phyloP scores from a whole-genome alignment of 2,797 vertebrate genomes.

The Sebastes paucispinis region DNA sequence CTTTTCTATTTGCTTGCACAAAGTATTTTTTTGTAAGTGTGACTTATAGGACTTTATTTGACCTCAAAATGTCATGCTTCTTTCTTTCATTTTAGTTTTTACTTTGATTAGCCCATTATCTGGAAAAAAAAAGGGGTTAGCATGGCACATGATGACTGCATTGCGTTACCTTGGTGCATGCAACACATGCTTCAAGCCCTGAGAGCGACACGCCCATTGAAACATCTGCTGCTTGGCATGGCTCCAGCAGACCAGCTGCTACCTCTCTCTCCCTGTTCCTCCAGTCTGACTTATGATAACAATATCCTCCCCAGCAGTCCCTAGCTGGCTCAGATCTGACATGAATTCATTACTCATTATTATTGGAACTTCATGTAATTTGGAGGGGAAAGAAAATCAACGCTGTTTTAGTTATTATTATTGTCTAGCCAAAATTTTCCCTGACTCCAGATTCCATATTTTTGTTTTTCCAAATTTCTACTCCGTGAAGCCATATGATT shows the following conservation, averaged over 20 bases:
- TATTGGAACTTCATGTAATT: slow-evolving; percentile 36
- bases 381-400: neutral
- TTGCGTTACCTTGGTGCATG: slow-evolving; percentile 79
- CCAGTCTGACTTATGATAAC: slow-evolving; percentile 56
- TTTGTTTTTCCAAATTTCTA: neutral
- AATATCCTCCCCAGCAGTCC: slow-evolving; percentile 29
- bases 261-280: slow-evolving; percentile 53
- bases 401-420: neutral
- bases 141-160: slow-evolving; percentile 69
- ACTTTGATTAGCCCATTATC: neutral
- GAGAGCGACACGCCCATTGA: slow-evolving; percentile 70
- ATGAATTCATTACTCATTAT: slow-evolving; percentile 14
- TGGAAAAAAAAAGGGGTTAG: neutral
- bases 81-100: neutral
- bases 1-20: neutral
- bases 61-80: neutral
- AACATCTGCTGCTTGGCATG: slow-evolving; percentile 77
- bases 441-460: neutral
- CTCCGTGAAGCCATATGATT: slow-evolving; percentile 27
- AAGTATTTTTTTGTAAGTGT: neutral
- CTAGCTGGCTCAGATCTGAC: slow-evolving; percentile 4
- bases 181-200: slow-evolving; percentile 70
- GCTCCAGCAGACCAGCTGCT: slow-evolving; percentile 76
- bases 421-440: neutral
- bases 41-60: neutral